These are phyloP conservation scores for Thyatira batis DNA, from an alignment of 2,888 invertebrate species.

Conservation along the genomic window DNA sequence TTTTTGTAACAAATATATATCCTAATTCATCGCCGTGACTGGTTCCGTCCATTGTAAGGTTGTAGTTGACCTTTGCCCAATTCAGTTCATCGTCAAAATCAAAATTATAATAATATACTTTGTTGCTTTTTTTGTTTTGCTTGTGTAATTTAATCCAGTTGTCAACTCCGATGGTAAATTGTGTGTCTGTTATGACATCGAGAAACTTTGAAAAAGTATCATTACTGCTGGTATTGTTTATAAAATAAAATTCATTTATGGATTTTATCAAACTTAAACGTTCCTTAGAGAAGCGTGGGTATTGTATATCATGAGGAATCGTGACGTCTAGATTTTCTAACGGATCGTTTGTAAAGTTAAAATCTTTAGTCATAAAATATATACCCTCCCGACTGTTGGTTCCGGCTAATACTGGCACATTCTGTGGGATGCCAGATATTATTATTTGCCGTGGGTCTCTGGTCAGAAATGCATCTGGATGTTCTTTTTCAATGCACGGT, in stretches of 20 bases:
- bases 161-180: constrained; percentile 20
- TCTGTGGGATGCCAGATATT: constrained; percentile 43
- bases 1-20: constrained; percentile 28
- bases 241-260: constrained; percentile 37
- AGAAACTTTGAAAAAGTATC: constrained; percentile 18
- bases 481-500: constrained; percentile 55
- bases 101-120: constrained; percentile 23
- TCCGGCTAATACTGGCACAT: constrained; percentile 57
- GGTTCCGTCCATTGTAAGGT: constrained; percentile 19
- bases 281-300: constrained; percentile 25
- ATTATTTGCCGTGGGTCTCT: constrained; percentile 48
- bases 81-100: constrained; percentile 27
- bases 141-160: constrained; percentile 24
- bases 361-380: constrained; percentile 19
- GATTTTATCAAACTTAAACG: constrained; percentile 26
- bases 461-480: constrained; percentile 44
- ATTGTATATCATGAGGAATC: constrained; percentile 40
- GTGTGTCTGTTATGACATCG: constrained; percentile 24
- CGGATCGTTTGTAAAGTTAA: constrained; percentile 14
- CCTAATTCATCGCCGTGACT: constrained; percentile 29
- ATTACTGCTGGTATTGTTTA: constrained; percentile 11
- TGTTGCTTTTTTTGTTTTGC: constrained; percentile 12
- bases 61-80: constrained; percentile 16
- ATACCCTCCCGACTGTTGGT: constrained; percentile 57
- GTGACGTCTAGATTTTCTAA: constrained; percentile 28